Conservation (phyloP, 2,797 vertebrate genomes). For the Scolopax rusticola region DNA sequence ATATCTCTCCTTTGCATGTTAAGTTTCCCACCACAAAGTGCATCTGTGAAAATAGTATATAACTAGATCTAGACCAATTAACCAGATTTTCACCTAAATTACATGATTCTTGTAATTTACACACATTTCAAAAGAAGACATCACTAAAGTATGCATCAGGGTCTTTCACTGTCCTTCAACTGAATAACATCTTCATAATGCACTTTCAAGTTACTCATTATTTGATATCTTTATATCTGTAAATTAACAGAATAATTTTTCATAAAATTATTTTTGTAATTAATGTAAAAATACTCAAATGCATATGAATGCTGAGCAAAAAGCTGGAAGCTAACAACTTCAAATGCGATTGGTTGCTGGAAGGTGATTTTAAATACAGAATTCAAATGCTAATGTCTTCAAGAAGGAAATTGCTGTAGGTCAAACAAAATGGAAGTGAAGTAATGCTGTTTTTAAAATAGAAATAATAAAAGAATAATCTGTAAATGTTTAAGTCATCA, state of each 20-base stretch:
- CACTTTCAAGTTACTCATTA: not conserved
- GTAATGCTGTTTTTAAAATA: not conserved
- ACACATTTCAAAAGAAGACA: not conserved
- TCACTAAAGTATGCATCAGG: not conserved
- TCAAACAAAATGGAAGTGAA: not conserved
- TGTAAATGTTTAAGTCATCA: not conserved
- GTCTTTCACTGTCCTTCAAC: not conserved
- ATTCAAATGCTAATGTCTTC: not conserved
- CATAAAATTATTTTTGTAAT: not conserved
- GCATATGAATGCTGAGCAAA: not conserved
- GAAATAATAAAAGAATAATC: not conserved
- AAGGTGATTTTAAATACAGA: not conserved
- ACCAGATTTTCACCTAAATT: not conserved
- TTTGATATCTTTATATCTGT: not conserved
- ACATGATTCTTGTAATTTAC: not conserved
- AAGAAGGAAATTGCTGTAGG: not conserved
- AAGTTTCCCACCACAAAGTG: not conserved
- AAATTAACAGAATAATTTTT: not conserved
- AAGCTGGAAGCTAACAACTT: not conserved
- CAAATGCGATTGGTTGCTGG: not conserved
- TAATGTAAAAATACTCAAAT: not conserved
- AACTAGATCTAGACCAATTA: not conserved
- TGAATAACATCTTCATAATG: not conserved
- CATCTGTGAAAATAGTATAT: not conserved
- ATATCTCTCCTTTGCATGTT: not conserved